phyloP scores from a whole-genome alignment of 2,113 vertebrate species.

The Sitta europaea region DNA sequence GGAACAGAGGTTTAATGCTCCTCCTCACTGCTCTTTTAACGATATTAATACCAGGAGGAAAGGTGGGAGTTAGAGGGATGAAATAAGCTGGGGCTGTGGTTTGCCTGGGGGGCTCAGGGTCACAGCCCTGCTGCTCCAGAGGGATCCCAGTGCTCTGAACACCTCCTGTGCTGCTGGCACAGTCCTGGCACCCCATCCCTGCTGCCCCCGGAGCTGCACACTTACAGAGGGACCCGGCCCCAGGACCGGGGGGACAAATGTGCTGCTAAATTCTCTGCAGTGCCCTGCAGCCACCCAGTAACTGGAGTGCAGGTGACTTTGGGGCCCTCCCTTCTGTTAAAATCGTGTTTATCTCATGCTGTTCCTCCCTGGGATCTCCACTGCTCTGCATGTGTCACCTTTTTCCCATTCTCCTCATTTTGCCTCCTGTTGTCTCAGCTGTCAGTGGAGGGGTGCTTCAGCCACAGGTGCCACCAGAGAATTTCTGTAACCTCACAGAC shows the following conservation, averaged over 20 bases:
- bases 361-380: not conserved
- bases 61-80: not conserved
- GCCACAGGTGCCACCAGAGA: not conserved
- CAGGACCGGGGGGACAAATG: not conserved
- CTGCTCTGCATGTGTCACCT: not conserved
- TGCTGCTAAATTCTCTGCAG: not conserved
- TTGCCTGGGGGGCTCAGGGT: not conserved
- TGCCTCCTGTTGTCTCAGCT: not conserved
- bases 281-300: not conserved
- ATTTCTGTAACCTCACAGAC: not conserved
- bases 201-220: not conserved
- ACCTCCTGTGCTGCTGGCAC: accelerated
- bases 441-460: not conserved
- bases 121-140: not conserved
- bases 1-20: not conserved
- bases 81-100: not conserved
- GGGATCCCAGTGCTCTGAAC: not conserved
- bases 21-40: not conserved
- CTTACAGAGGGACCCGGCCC: too few relatives aligned
- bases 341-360: not conserved
- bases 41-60: not conserved
- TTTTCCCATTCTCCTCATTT: not conserved
- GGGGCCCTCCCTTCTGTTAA: not conserved
- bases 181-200: accelerated
- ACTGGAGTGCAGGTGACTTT: not conserved